Conservation (phyloP, 2,797 vertebrate genomes). For the Liasis olivaceus region DNA sequence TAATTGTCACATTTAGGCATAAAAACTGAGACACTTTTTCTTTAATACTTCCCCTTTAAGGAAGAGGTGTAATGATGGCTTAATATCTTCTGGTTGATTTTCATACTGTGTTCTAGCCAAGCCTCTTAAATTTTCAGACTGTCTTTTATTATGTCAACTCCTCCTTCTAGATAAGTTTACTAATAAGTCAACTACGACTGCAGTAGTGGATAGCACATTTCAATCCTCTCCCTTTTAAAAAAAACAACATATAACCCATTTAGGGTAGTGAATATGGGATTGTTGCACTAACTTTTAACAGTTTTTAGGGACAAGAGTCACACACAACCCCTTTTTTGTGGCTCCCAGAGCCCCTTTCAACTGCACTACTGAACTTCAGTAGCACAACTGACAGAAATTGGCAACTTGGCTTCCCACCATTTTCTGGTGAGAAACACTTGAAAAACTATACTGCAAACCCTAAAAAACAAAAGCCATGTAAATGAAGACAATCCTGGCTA, state of each 20-base stretch:
- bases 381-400: not conserved
- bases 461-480: not conserved
- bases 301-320: not conserved
- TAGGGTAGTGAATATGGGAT: not conserved
- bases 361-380: not conserved
- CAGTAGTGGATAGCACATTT: not conserved
- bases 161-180: not conserved
- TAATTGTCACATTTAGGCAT: constrained; percentile 44
- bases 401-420: not conserved
- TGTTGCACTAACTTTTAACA: not conserved
- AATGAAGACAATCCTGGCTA: not conserved
- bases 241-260: not conserved
- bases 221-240: not conserved
- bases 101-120: not conserved
- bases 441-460: not conserved
- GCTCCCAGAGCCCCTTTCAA: not conserved
- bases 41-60: not conserved
- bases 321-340: not conserved
- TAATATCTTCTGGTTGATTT: not conserved
- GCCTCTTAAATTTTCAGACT: not conserved
- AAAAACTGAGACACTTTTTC: constrained; percentile 15
- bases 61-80: not conserved
- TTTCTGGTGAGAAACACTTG: not conserved
- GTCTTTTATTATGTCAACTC: not conserved
- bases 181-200: not conserved